Conservation (phyloP, 2,888 invertebrate species). For the Escarpia spicata region DNA sequence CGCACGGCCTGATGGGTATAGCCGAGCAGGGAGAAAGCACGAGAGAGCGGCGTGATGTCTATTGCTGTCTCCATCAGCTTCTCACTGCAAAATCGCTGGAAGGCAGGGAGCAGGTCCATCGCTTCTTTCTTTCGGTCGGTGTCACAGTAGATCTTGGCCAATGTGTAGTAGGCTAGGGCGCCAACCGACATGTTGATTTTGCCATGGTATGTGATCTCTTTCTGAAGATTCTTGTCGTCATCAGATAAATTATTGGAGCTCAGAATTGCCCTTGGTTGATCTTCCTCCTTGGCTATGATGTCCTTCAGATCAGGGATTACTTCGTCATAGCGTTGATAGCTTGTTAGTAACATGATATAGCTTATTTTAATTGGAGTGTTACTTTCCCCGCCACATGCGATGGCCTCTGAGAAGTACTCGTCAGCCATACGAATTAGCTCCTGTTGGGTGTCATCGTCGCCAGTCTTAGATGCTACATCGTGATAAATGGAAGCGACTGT, state of each 20-base stretch:
- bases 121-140: neutral
- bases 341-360: neutral
- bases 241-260: neutral
- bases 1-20: neutral
- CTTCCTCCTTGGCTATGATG: neutral
- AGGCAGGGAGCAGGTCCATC: neutral
- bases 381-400: neutral
- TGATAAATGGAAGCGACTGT: neutral
- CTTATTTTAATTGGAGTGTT: neutral
- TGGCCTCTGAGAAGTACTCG: neutral
- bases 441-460: neutral
- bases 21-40: neutral
- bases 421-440: neutral
- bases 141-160: neutral
- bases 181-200: neutral
- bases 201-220: neutral
- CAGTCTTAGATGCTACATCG: neutral
- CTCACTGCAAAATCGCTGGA: neutral
- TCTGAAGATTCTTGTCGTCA: neutral
- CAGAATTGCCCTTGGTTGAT: neutral
- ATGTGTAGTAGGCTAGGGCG: neutral
- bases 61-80: neutral
- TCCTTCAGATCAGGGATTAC: neutral
- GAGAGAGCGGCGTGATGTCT: neutral
- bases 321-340: neutral